Evolutionary conservation across 30 jellyfish, hydroid and myxozoan genomes (phyloP).

Genomic region (Sanderia malayensis): DNA sequence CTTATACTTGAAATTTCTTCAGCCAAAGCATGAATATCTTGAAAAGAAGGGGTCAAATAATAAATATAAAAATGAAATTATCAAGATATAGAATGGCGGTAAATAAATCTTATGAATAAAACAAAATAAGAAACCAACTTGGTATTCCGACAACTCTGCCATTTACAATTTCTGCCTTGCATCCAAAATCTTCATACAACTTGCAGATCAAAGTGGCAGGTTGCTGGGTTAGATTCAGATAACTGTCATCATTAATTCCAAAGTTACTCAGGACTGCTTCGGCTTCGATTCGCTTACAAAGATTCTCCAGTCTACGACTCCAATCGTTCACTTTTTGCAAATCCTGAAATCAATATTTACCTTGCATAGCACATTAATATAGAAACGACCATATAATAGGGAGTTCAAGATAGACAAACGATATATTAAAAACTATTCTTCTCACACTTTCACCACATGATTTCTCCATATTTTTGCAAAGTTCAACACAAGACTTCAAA

Average conservation of each 20-base stretch:
- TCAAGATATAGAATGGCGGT: no score
- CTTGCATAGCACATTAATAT: no score
- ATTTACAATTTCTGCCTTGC: constrained; percentile 63
- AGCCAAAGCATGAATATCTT: constrained; percentile 33
- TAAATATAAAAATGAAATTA: no score
- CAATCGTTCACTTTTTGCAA: constrained; percentile 48
- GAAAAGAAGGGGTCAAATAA: not conserved
- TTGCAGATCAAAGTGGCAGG: constrained; percentile 68
- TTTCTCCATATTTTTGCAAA: constrained; percentile 37
- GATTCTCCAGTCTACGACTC: constrained; percentile 41
- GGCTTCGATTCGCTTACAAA: constrained; percentile 56
- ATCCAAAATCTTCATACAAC: constrained; percentile 85
- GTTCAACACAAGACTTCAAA: constrained; percentile 67
- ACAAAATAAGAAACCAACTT: no score
- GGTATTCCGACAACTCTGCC: constrained; percentile 87
- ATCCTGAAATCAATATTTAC: no score
- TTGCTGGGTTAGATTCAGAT: constrained; percentile 43
- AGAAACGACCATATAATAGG: no score
- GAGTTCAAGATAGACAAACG: no score
- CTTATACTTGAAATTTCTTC: constrained; percentile 28
- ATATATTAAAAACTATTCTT: no score
- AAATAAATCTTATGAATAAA: no score
- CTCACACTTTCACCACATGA: constrained; percentile 48
- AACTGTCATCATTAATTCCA: constrained; percentile 66
- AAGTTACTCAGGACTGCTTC: constrained; percentile 73